A percentile compares a stretch with the other conserved stretches of the same genome.
These are phyloP conservation scores for Drosophila parthenogenetica DNA, from an alignment of 2,888 invertebrate genomes.

Conservation along the genomic window DNA sequence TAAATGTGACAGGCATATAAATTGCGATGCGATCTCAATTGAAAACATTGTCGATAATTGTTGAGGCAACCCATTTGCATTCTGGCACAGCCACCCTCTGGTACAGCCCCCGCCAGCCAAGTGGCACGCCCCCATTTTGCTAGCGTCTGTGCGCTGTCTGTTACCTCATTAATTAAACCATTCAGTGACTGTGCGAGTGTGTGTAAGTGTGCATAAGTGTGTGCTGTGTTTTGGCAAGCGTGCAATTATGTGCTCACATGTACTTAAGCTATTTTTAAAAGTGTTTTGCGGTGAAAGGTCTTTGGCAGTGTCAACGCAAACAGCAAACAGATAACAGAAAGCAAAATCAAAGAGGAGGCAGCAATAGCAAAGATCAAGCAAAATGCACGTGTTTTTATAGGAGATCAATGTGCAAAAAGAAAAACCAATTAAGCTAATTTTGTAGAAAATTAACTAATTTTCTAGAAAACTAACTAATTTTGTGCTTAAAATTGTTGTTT, in stretches of 20 bases:
- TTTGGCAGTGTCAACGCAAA: constrained; percentile 45
- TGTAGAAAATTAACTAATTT: no score
- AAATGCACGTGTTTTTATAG: constrained; percentile 3
- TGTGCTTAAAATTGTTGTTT: no score
- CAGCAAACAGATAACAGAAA: constrained; percentile 13
- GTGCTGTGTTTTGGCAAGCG: constrained; percentile 35
- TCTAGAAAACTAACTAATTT: no score
- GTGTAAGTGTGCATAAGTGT: constrained; percentile 1
- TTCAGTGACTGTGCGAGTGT: constrained; percentile 9
- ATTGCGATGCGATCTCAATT: constrained; percentile 6
- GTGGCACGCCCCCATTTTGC: constrained; percentile 49
- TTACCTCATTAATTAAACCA: constrained; percentile 61
- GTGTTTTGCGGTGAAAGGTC: constrained; percentile 47
- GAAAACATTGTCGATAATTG: constrained; percentile 12
- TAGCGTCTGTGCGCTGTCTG: constrained; percentile 54
- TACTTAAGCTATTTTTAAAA: constrained; percentile 46
- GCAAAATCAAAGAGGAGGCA: background rate
- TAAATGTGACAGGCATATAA: constrained; percentile 1
- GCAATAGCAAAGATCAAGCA: constrained; percentile 2
- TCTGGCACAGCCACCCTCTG: constrained; percentile 15
- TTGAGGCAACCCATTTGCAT: constrained; percentile 36
- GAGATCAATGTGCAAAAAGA: background rate
- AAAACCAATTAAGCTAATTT: background rate
- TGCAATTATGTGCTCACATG: constrained; percentile 42
- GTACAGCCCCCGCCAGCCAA: background rate